phyloP scores from a whole-genome alignment of 2,797 vertebrate genomes.

The Botia kubotai region DNA sequence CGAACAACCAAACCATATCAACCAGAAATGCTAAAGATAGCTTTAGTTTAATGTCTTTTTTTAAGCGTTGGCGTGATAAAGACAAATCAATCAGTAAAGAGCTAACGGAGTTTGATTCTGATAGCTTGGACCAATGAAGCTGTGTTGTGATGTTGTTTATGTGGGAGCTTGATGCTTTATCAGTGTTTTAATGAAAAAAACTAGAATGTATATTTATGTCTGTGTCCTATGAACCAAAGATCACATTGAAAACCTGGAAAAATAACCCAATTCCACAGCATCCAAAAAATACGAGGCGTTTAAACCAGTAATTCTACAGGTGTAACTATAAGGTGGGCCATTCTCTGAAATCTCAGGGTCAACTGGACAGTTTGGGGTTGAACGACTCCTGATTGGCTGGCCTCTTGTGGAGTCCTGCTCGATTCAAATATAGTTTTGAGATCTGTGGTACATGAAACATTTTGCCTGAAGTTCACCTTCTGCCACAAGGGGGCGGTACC shows the following conservation, averaged over 20 bases:
- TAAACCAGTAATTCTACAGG: background rate
- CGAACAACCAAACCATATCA: constrained; percentile 54
- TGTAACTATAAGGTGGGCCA: background rate
- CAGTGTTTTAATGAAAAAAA: constrained; percentile 1
- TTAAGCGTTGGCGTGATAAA: constrained; percentile 74
- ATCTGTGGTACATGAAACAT: background rate
- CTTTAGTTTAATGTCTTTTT: constrained; percentile 72
- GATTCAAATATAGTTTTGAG: background rate
- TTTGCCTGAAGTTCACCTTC: background rate
- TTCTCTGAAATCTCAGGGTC: background rate
- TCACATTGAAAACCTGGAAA: background rate
- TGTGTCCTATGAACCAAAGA: background rate
- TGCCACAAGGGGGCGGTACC: constrained; percentile 12
- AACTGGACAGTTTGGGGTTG: background rate
- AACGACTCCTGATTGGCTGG: no score
- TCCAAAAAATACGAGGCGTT: background rate
- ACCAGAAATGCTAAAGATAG: constrained; percentile 62
- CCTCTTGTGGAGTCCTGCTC: no score
- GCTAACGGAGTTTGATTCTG: constrained; percentile 62
- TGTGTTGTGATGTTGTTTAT: background rate
- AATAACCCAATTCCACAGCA: background rate
- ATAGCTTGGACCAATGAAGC: constrained; percentile 50
- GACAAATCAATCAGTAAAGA: constrained; percentile 68
- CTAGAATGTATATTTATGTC: background rate
- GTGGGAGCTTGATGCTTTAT: background rate